Base-by-base conservation (phyloP, 2,888 invertebrate genomes). In the Andrena bicolor region DNA sequence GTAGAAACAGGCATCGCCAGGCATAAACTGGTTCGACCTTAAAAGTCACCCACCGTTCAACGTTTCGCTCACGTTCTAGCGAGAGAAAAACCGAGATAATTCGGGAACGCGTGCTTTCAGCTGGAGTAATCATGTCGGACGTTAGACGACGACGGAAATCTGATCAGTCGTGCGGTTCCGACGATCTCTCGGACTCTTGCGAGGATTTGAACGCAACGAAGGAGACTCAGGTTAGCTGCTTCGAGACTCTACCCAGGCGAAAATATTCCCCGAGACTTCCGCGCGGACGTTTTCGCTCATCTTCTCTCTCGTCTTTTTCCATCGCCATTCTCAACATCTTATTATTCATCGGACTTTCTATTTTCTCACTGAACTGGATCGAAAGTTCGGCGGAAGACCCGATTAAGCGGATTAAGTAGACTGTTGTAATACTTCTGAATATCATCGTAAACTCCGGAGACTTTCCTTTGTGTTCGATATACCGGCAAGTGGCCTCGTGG, bases 101-200 rank as follows among this genome's bases (percentile, higher is more conserved):
- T 79, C 32, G 23, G 13, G 41, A 58, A 30, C 75, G 53, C 35
- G 73, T 56, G 32, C 35, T 76, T 53, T 8, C 35, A 75, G 16
- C 41, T 26, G 10, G 48, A 83, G 66, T 70, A 79, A 88, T 16
- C 68, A 93, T 93, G 93, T 93, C 93, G 83, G 93, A 93, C 84
- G 88, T 89, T 61, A 90, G 93, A 78, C 93, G 93, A 85, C 93
- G 94, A 79, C 91, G 92, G 80, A 92, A 91, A 82, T 91, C 91
- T 48, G 86, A 90, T 76, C 91, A 92, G 72, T 93, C 93, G 56
- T 92, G 92, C 32, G 93, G 90, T 72, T 93, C 94, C 13, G 93
- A 93, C 80, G 93, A 93, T 82, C 89, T 92, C 10, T 94, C 93
- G 20, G 93, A 92, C 56, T 93, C 93, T 16, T 91, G 89, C 82